Base-by-base conservation (phyloP, 2,113 vertebrate species). In the Salvator merianae region DNA sequence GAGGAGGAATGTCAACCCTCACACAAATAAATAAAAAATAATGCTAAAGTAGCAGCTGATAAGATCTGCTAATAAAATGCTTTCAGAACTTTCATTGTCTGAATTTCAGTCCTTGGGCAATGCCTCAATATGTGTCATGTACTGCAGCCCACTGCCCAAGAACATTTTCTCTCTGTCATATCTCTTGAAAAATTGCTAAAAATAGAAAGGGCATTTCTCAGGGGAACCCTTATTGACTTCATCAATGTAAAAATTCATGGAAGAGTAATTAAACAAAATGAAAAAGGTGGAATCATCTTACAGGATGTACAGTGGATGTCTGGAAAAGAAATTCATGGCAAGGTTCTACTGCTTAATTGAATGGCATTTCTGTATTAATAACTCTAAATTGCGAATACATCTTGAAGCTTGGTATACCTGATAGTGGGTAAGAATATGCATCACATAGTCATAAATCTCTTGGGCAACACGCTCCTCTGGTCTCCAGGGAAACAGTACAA, bases 381-480 rank as follows among this genome's bases (percentile, higher is more conserved):
- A 32, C 77, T 22, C 0, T 6, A 16, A 14, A 66, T 66, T 76
- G 20, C 14, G 66, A 83, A n/a, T 0, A 4, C 66, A 69, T 7
- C 0, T 6, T 7, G 30, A 66, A 4, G 8, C 2, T 62, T 14
- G 81, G 16, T 55, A 26, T 93, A 99, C 99, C 98, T 99, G 98
- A 86, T 97, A 99, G 90, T 99, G 97, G 97, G 98, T 98, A 0
- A 99, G 91, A 88, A 99, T 99, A 93, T 98, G 96, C 97, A 99
- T 98, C 87, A 99, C 94, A 59, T 99, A 99, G 91, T 99, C 98
- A 0, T 98, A 99, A 4, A 99, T 96, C 85, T 99, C 98, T n/a
- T 98, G 97, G 0, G 97, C 97, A 0, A 97, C 96, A 0, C 92
- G 95, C 26, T 97, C 98, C 30, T 95, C 96, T 0, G 98, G 98